Evolutionary conservation across 2,888 invertebrate species (phyloP).

Genomic region (Nomada ruficornis): DNA sequence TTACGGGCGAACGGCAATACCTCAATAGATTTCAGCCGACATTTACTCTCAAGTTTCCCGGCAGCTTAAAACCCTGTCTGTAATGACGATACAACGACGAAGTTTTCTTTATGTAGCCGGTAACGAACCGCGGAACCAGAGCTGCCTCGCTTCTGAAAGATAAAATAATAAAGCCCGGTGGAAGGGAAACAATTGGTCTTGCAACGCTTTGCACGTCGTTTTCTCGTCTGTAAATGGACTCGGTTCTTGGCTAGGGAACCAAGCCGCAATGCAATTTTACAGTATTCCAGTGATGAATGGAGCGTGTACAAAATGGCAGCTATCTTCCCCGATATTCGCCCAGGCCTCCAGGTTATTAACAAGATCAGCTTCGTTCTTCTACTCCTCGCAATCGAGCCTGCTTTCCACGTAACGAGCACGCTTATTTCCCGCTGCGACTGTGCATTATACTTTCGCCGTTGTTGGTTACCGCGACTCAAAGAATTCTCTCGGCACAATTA

Average conservation of each 20-base stretch:
- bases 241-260: slow-evolving; percentile 32
- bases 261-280: slow-evolving; percentile 70
- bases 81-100: slow-evolving; percentile 24
- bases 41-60: slow-evolving; percentile 36
- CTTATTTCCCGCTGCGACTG: background rate
- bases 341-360: slow-evolving; percentile 54
- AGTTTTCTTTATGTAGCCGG: background rate
- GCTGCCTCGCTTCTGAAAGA: slow-evolving; percentile 15
- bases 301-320: slow-evolving; percentile 54
- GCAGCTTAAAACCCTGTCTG: slow-evolving; percentile 19
- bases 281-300: slow-evolving; percentile 62
- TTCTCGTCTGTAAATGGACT: slow-evolving; percentile 39
- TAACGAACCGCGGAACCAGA: background rate
- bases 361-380: slow-evolving; percentile 38
- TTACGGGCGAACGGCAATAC: background rate
- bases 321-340: slow-evolving; percentile 55
- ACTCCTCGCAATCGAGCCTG: slow-evolving; percentile 14
- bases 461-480: no score
- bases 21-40: slow-evolving; percentile 6
- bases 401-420: slow-evolving; percentile 2
- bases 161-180: slow-evolving; percentile 42
- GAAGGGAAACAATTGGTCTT: slow-evolving; percentile 44
- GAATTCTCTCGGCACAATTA: no score
- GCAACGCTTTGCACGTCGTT: slow-evolving; percentile 64
- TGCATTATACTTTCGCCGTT: no score